These are phyloP conservation scores for Vanessa atalanta DNA, from an alignment of 1,140 invertebrate species.

Conservation along the genomic window DNA sequence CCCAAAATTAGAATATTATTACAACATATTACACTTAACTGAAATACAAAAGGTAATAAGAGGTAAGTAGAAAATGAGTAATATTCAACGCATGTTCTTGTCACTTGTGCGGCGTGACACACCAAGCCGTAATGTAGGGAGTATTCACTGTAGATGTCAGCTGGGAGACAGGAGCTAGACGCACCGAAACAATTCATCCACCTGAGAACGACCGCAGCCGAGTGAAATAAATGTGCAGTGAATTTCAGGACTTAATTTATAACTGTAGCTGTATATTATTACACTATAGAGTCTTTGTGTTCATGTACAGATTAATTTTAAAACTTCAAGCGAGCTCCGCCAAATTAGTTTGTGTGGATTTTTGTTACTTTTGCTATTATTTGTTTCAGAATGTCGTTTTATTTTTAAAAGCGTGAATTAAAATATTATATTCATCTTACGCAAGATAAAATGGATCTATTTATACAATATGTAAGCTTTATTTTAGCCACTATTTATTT, in stretches of 20 bases:
- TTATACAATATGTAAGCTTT: too few species aligned
- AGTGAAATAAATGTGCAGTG: not conserved
- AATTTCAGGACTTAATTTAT: slow-evolving; percentile 6
- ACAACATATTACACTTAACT: too few species aligned
- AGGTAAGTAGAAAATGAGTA: not conserved
- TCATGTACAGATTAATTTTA: slow-evolving; percentile 1
- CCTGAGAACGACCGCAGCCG: slow-evolving; percentile 2
- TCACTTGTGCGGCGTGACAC: not conserved
- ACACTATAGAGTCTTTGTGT: not conserved
- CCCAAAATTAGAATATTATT: too few species aligned
- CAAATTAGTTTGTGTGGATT: not conserved
- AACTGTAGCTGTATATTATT: not conserved
- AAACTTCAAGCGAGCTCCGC: slow-evolving; percentile 3
- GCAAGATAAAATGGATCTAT: too few species aligned
- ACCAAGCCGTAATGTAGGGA: not conserved
- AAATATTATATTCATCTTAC: not conserved
- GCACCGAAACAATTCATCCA: slow-evolving; percentile 15
- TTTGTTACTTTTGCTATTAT: not conserved
- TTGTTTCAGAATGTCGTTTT: not conserved
- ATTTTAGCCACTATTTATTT: too few species aligned
- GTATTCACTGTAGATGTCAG: not conserved
- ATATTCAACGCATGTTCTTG: not conserved
- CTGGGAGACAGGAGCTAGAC: not conserved
- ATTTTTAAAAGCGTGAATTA: not conserved
- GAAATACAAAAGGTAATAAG: too few species aligned